phyloP scores from a whole-genome alignment of 2,888 invertebrate genomes.

The Drosophila demipolita region DNA sequence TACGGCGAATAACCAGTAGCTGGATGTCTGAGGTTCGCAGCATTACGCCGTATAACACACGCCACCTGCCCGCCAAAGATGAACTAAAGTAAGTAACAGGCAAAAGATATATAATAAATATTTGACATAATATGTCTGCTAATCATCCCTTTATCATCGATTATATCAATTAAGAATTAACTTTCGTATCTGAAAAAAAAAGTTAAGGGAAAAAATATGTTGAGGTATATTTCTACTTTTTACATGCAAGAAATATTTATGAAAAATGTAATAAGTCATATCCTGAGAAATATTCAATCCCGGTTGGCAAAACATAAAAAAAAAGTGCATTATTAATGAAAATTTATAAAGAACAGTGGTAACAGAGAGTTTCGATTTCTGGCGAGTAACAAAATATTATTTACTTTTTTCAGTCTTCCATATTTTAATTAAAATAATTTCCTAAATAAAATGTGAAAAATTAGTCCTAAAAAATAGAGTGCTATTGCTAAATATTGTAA shows the following conservation, averaged over 20 bases:
- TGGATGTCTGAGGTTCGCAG: constrained; percentile 18
- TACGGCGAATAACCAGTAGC: neutral
- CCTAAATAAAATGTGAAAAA: neutral
- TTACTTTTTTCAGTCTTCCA: neutral
- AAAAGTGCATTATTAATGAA: neutral
- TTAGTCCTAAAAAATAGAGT: neutral
- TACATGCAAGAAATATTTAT: no score
- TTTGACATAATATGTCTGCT: neutral
- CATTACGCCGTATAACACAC: constrained; percentile 24
- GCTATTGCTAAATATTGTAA: neutral
- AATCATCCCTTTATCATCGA: neutral
- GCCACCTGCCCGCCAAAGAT: neutral
- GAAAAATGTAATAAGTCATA: neutral
- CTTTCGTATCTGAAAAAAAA: neutral
- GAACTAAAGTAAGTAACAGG: constrained; percentile 5
- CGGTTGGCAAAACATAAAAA: neutral
- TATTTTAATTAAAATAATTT: neutral
- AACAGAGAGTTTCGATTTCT: neutral
- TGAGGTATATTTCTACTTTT: no score
- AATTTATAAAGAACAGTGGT: neutral
- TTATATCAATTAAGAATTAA: neutral
- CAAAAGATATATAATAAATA: no score
- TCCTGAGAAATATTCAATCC: neutral
- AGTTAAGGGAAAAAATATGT: neutral
- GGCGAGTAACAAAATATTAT: neutral